A percentile compares a stretch with the other conserved stretches of the same genome.
Conservation (phyloP, 2,113 vertebrate genomes). For the Polypterus senegalus region DNA sequence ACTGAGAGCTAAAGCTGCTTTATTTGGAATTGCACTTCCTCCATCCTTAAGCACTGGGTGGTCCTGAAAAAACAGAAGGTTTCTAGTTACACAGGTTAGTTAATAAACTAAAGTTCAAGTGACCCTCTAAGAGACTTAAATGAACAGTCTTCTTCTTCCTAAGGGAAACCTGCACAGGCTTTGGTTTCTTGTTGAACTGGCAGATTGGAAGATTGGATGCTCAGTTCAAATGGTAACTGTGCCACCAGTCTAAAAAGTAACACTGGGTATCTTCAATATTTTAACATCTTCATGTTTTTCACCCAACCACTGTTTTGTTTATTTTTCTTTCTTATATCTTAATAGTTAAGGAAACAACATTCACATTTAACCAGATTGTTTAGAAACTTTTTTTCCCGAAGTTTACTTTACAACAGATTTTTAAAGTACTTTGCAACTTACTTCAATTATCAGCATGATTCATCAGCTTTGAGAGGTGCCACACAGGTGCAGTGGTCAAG, state of each 20-base stretch:
- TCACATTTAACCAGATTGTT: no score
- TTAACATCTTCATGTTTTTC: neutral
- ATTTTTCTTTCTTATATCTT: no score
- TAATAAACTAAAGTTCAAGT: neutral
- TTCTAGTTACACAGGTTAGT: constrained; percentile 1
- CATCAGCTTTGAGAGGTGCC: no score
- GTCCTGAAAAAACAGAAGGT: neutral
- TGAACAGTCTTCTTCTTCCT: neutral
- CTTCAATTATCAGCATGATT: no score
- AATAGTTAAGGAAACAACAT: no score
- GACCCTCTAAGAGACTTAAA: neutral
- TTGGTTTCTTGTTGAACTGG: no score
- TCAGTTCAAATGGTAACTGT: constrained; percentile 3
- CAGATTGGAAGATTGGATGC: constrained; percentile 14
- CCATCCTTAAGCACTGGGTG: constrained; percentile 1
- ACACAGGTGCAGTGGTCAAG: no score
- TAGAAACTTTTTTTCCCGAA: no score
- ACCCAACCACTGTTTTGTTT: no score
- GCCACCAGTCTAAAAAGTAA: neutral
- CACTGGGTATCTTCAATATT: constrained; percentile 27
- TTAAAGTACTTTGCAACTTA: no score
- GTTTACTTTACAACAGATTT: no score
- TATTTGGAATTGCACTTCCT: neutral
- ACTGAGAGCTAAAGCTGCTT: neutral
- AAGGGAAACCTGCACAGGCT: neutral